Conservation (phyloP, 1,140 invertebrate species). For the Rhyzopertha dominica region DNA sequence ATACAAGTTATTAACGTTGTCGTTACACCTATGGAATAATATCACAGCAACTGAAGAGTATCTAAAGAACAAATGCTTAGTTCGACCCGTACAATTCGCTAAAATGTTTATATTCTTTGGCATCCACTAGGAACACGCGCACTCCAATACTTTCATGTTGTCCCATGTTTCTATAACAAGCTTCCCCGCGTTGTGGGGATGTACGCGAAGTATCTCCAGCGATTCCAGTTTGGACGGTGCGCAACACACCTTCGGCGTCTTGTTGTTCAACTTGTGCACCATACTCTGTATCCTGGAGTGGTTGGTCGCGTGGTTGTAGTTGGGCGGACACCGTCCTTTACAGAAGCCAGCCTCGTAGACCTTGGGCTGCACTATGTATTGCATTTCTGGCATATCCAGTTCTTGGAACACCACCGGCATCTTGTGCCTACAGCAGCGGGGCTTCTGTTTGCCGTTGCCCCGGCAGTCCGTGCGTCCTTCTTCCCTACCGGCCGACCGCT, state of each 20-base stretch:
- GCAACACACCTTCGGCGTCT: conserved; percentile 63
- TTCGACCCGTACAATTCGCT: conserved; percentile 19
- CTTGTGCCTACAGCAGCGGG: conserved; percentile 61
- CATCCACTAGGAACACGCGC: conserved; percentile 60
- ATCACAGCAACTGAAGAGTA: conserved; percentile 23
- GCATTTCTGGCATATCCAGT: conserved; percentile 52
- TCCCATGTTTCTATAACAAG: conserved; percentile 67
- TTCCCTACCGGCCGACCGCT: conserved; percentile 39
- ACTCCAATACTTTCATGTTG: conserved; percentile 67
- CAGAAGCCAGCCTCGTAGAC: conserved; percentile 70
- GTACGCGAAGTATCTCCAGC: conserved; percentile 62
- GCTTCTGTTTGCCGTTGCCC: conserved; percentile 49
- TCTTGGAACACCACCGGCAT: conserved; percentile 63
- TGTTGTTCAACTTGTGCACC: conserved; percentile 57
- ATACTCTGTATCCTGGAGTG: conserved; percentile 69
- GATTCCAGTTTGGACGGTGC: conserved; percentile 63
- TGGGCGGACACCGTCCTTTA: conserved; percentile 63
- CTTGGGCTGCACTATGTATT: conserved; percentile 65
- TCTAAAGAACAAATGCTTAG: conserved; percentile 18
- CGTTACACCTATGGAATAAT: conserved; percentile 18
- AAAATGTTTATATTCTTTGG: conserved; percentile 13
- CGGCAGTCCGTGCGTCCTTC: conserved; percentile 49
- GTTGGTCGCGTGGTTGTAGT: conserved; percentile 64
- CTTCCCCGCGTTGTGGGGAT: conserved; percentile 57
- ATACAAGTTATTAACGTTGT: too few relatives aligned